These are phyloP conservation scores for Galerucella calmariensis DNA, from an alignment of 2,888 invertebrate genomes.

Conservation along the genomic window DNA sequence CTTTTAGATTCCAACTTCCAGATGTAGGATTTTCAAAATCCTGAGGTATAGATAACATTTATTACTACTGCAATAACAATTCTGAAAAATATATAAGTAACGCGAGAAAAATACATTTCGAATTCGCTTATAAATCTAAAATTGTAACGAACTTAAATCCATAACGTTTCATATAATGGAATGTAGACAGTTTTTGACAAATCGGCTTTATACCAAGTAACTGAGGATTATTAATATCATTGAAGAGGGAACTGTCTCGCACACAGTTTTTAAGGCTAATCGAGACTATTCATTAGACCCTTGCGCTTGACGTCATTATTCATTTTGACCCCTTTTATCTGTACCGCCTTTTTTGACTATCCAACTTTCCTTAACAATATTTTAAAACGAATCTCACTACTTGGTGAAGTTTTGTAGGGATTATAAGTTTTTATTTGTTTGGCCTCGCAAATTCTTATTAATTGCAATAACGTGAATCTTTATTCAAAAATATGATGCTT, in stretches of 20 bases:
- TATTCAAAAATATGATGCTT: not conserved
- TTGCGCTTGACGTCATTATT: conserved; percentile 41
- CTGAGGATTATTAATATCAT: conserved; percentile 43
- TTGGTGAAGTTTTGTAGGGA: not conserved
- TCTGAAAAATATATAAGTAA: not conserved
- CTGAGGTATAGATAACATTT: not conserved
- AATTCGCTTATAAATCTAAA: not conserved
- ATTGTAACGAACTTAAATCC: not conserved
- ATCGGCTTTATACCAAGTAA: conserved; percentile 29
- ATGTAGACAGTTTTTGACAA: conserved; percentile 20
- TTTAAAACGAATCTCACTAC: not conserved
- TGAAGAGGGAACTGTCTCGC: conserved; percentile 36
- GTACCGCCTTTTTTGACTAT: conserved; percentile 42
- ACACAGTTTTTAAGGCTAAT: conserved; percentile 43
- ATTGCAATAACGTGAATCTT: not conserved
- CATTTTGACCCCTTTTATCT: conserved; percentile 42
- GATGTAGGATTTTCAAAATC: not conserved
- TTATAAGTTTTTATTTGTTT: not conserved
- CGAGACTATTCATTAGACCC: conserved; percentile 30
- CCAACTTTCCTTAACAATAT: conserved; percentile 41
- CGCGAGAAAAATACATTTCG: not conserved
- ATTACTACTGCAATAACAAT: not conserved
- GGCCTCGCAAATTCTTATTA: not conserved
- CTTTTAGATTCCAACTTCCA: too few relatives aligned
- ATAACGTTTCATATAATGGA: not conserved